These are phyloP conservation scores for Tuta absoluta DNA, from an alignment of 2,888 invertebrate genomes.

Conservation along the genomic window DNA sequence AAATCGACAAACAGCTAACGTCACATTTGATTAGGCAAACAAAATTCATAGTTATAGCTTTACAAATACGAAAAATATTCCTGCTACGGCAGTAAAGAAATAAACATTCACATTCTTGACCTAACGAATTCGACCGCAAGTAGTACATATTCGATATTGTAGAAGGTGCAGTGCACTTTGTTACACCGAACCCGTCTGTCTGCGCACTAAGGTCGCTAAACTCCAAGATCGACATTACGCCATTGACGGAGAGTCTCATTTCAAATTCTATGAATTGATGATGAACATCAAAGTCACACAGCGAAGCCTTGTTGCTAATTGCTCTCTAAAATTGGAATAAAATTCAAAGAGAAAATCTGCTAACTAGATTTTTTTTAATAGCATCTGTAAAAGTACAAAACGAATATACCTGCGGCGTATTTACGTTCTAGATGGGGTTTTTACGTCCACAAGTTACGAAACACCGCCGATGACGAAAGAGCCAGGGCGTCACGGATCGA, in stretches of 20 bases:
- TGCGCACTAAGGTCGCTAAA: constrained; percentile 51
- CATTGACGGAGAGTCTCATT: constrained; percentile 6
- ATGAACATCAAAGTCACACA: constrained; percentile 9
- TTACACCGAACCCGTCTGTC: constrained; percentile 34
- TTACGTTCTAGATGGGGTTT: not conserved
- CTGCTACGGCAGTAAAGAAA: not conserved
- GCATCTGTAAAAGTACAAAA: constrained; percentile 5
- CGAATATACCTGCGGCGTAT: not conserved
- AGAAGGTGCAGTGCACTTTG: constrained; percentile 22
- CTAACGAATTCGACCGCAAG: constrained; percentile 9
- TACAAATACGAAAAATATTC: not conserved
- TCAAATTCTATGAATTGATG: constrained; percentile 9
- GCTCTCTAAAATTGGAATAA: not conserved
- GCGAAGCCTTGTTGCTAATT: constrained; percentile 1
- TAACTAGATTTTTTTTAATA: constrained; percentile 2
- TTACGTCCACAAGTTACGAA: constrained; percentile 17
- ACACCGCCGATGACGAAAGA: constrained; percentile 10
- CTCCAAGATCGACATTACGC: constrained; percentile 45
- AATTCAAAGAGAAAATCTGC: not conserved
- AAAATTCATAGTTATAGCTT: constrained; percentile 10
- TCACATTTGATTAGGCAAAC: not conserved
- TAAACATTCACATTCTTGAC: constrained; percentile 12
- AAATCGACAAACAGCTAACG: constrained; percentile 8
- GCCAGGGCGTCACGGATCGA: constrained; percentile 21
- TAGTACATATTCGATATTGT: constrained; percentile 2